Base-by-base conservation (phyloP, 2,888 invertebrate species). In the Cetonia aurata region DNA sequence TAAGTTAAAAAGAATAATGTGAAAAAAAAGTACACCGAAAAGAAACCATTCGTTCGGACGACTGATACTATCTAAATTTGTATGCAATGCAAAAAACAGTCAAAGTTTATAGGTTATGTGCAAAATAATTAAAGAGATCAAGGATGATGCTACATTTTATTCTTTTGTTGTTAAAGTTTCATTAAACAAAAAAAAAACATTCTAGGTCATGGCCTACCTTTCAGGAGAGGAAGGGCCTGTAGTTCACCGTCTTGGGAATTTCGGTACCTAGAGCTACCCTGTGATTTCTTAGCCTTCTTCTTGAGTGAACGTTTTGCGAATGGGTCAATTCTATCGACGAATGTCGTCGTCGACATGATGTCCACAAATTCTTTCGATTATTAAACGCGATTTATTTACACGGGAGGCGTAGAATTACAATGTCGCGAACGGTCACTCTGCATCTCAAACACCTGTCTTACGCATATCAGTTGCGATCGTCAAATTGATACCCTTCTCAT, bases 321-420 rank as follows among this genome's bases (percentile, higher is more conserved):
- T 83, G 99, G 99, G 90, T 99, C 99, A 89, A 99, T 98, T 88
- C 98, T 95, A 91, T 99, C 98, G 88, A 98, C 97, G 90, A 98
- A 96, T 86, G 95, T 92, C 86, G 95, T 92, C 88, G 92, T 92
- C 88, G 94, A 92, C 91, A 90, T 90, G 55, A 44, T 71, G 71
- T 68, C 68, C 68, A 62, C 60, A 33, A 42, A 52, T 53, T 60
- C 42, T 53, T 56, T 56, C 69, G 59, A 33, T 41, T 59, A 69
- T 60, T 48, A 55, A 53, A 65, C 60, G 62, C 69, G 62, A 65
- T 59, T 71, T 76, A 76, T 76, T 74, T 74, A 76, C 76, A 75
- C 72, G 52, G 79, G 71, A 79, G 78, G 78, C 72, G 79, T 74
- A 77, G 78, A 79, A 65, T 65, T 37, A 65, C 78, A 79, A 76